Conservation (phyloP, 2,113 vertebrate species). For the Hypocryptadius cinnamomeus region DNA sequence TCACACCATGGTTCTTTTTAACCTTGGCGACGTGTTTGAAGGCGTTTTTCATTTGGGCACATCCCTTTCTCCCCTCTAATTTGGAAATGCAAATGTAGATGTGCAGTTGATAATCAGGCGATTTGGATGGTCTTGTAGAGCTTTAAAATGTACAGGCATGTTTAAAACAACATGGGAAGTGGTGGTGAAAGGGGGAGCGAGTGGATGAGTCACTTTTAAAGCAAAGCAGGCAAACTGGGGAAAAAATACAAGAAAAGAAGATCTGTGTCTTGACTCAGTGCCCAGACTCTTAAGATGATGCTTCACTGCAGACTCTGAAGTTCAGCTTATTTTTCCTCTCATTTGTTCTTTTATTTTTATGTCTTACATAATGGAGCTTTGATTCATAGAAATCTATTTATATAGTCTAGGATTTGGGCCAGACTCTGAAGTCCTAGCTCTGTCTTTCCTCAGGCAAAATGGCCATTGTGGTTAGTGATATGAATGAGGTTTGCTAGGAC, state of each 20-base stretch:
- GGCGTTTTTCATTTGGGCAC: not conserved
- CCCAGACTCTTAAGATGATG: conserved; percentile 48
- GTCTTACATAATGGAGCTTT: conserved; percentile 54
- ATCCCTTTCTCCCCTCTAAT: not conserved
- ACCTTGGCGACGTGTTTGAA: not conserved
- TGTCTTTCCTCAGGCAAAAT: conserved; percentile 23
- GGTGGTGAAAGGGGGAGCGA: conserved; percentile 1
- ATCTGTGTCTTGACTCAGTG: conserved; percentile 53
- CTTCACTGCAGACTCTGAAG: conserved; percentile 50
- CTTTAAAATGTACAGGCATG: conserved; percentile 25
- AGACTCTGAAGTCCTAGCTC: conserved; percentile 27
- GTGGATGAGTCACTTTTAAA: conserved; percentile 48
- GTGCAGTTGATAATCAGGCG: not conserved
- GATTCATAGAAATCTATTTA: conserved; percentile 61
- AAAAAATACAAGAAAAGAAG: not conserved
- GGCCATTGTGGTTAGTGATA: not conserved
- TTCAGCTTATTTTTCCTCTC: conserved; percentile 52
- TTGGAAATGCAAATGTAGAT: not conserved
- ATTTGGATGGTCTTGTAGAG: not conserved
- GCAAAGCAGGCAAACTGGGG: conserved; percentile 35
- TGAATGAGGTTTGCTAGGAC: conserved; percentile 9
- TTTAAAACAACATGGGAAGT: conserved; percentile 41
- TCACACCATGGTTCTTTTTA: not conserved
- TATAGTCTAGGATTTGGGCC: conserved; percentile 42
- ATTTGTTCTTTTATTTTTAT: conserved; percentile 58